Base-by-base conservation (phyloP, 2,888 invertebrate genomes). In the Hirtodrosophila cameraria region DNA sequence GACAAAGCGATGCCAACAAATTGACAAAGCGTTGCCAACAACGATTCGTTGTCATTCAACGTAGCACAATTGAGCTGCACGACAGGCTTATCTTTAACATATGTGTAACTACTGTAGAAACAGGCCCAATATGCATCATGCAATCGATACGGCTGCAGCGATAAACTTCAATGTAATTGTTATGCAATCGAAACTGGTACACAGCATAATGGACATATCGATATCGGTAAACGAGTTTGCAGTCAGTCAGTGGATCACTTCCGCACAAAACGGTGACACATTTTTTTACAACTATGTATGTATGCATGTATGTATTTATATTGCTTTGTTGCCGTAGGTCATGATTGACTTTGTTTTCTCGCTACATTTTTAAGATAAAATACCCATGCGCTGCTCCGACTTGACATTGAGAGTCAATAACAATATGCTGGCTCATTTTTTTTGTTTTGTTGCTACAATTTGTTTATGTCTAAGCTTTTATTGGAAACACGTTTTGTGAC, bases 361-460 rank as follows among this genome's bases (percentile, higher is more conserved):
- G 45, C 39, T 25, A 48, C 61, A 42, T 63, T 60, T 78, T 54
- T 33, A 55, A 61, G 57, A 81, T 45, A 63, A n/a, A 64, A 74
- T 50, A 55, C 41, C 25, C 64, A 54, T 68, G 62, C 25, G 64
- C 71, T 23, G 64, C 71, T 67, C 59, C 60, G 74, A 70, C 75
- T 77, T 86, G 87, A 83, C 87, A 87, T 87, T 87, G 87, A 86
- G 71, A 77, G 52, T 49, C 50, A 68, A 57, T 63, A 72, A 63
- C 65, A 79, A 76, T 52, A 49, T 64, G 64, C 66, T 62, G 67
- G 49, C 41, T 75, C 45, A 62, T 73, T 82, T 66, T 27, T 73
- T 82, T 66, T 27, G 28, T 49, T 42, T 62, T 65, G 30, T 41
- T 52, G 64, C 33, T 27, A 15, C 39, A 31, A n/a, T n/a, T n/a